These are phyloP conservation scores for Seriola quinqueradiata DNA, from an alignment of 2,113 vertebrate genomes.

Conservation along the genomic window DNA sequence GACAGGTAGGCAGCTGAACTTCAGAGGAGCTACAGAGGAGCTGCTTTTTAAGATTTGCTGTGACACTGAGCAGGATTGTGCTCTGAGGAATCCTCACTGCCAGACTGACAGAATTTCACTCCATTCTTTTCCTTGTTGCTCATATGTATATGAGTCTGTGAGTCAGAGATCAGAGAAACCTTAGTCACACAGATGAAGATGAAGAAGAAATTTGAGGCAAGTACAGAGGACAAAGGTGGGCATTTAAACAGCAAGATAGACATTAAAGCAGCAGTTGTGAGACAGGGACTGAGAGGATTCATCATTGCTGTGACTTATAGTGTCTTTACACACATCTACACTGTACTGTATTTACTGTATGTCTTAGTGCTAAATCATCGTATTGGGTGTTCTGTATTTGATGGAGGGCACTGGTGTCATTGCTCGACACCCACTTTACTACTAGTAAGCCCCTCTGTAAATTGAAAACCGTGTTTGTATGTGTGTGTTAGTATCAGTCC, in stretches of 20 bases:
- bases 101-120: constrained; percentile 13
- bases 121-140: constrained; percentile 3
- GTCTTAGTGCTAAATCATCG: not conserved
- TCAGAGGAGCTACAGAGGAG: constrained; percentile 9
- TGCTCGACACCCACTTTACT: not conserved
- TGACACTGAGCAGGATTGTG: constrained; percentile 55
- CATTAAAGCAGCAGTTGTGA: not conserved
- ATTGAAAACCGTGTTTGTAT: constrained; percentile 15
- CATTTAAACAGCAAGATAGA: not conserved
- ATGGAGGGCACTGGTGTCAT: constrained; percentile 7
- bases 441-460: not conserved
- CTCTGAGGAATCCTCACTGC: not conserved
- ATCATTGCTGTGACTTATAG: not conserved
- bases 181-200: constrained; percentile 15
- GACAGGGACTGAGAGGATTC: not conserved
- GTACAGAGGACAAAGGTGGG: constrained; percentile 16
- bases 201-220: not conserved
- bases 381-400: not conserved
- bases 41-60: constrained; percentile 38
- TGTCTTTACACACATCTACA: not conserved
- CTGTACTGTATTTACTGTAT: not conserved
- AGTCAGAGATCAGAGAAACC: constrained; percentile 11
- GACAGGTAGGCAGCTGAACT: constrained; percentile 30
- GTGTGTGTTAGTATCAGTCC: constrained; percentile 3
- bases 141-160: not conserved